Evolutionary conservation across 1,140 invertebrate species (phyloP), one percentile per base, ranked within the genome.

Genomic region (Drosophila tropicalis): DNA sequence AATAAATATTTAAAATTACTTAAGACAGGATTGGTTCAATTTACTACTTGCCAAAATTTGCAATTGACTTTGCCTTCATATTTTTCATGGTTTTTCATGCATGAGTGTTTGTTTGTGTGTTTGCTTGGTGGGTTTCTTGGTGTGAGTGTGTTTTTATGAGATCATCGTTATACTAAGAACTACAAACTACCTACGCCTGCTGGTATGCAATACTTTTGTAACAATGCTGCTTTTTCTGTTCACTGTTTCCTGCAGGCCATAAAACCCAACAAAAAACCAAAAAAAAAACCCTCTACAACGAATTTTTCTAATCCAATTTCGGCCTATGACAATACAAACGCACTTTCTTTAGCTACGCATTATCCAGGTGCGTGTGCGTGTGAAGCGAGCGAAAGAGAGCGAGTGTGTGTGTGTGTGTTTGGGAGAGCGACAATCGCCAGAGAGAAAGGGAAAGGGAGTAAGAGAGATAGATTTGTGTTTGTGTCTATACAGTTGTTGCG

Each of bases 261-360:
- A 51, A 63, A 62, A 25, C 64, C 34, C 56, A 70, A 67, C 54
- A 75, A 44, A 64, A 29, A 29, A 29, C 29, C 51, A 66, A 67
- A 54, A 75, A 40, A 62, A 29, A 29, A 29, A 5, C 29, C 29
- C 75, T 83, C 44, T 12, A 62, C 17, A 70, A 41, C 56, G 65
- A 76, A 47, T 58, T 76, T 83, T 79, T 80, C 65, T 69, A 79
- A 79, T 76, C 67, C 63, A 68, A 67, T 40, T 76, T 81, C 81
- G 74, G 78, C 76, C 67, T 85, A 77, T 84, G 72, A 82, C 64
- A 87, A 79, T 71, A 87, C 69, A 76, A 76, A 87, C 83, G 69
- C 79, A 86, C 69, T 87, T 89, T 89, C 84, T 78, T 87, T 51
- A 60, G 72, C 76, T 77, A 77, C 83, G 83, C 83, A 86, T 83